Percentiles rank a stretch among this genome's conserved stretches.
Evolutionary conservation across 1,140 invertebrate species (phyloP).

Genomic region (Trypoxylus dichotomus): DNA sequence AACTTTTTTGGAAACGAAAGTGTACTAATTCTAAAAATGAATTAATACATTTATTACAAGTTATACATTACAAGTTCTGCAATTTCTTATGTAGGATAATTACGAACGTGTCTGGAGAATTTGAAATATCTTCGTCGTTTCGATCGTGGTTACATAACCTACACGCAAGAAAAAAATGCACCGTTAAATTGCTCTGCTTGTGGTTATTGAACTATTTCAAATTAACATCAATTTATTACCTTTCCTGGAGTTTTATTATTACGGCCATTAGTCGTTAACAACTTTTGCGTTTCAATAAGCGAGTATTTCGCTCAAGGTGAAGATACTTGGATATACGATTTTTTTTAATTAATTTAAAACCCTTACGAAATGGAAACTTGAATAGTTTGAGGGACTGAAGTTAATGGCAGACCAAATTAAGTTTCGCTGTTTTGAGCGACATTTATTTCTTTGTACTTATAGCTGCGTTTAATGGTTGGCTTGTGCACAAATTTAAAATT

Average conservation of each 20-base stretch:
- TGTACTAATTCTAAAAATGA: neutral
- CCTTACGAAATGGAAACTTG: no score
- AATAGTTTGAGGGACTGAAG: no score
- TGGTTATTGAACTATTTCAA: constrained; percentile 24
- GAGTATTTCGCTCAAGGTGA: neutral
- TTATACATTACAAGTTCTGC: neutral
- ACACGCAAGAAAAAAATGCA: constrained; percentile 2
- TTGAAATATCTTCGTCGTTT: constrained; percentile 14
- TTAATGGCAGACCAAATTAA: no score
- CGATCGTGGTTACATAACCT: neutral
- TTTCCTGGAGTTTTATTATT: constrained; percentile 17
- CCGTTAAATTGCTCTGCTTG: constrained; percentile 12
- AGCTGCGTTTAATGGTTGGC: no score
- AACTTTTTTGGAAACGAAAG: neutral
- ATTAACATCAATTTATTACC: constrained; percentile 17
- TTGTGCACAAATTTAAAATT: no score
- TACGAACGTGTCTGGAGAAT: neutral
- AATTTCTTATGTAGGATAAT: neutral
- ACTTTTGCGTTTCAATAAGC: neutral
- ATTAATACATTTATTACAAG: no score
- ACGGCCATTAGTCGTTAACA: neutral
- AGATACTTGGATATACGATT: neutral
- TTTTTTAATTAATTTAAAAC: no score
- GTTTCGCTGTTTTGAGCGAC: no score
- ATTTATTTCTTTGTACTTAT: no score